Percentiles rank a stretch among this genome's conserved stretches.
Conservation (phyloP, 1,140 invertebrate species). For the Drosophila lacertosa region DNA sequence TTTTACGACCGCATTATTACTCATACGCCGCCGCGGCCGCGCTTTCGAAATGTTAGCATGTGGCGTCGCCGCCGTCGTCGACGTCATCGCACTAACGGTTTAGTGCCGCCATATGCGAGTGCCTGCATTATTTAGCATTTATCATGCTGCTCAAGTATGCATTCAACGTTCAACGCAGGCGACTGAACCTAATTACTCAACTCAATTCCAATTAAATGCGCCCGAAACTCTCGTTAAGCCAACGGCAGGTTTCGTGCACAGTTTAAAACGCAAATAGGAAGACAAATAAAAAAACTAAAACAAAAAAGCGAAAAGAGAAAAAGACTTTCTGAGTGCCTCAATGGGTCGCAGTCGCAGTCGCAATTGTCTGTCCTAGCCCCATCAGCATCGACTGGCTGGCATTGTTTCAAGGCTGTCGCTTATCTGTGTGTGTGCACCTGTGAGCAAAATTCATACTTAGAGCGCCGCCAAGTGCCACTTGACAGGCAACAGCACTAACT, state of each 20-base stretch:
- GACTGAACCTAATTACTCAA: slow-evolving; percentile 50
- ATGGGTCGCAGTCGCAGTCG: slow-evolving; percentile 24
- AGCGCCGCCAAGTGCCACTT: slow-evolving; percentile 63
- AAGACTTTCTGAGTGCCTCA: slow-evolving; percentile 36
- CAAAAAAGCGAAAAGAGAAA: slow-evolving; percentile 10
- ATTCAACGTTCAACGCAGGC: slow-evolving; percentile 7
- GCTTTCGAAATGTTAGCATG: slow-evolving; percentile 59
- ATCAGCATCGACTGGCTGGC: slow-evolving; percentile 18
- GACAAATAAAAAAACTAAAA: slow-evolving; percentile 2
- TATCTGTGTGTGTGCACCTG: slow-evolving; percentile 41
- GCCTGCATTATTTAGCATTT: slow-evolving; percentile 55
- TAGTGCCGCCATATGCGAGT: slow-evolving; percentile 38
- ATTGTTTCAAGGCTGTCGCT: slow-evolving; percentile 66
- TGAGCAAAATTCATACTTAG: slow-evolving; percentile 49
- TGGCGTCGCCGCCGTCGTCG: slow-evolving; percentile 63
- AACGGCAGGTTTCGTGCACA: slow-evolving; percentile 2
- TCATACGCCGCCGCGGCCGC: slow-evolving; percentile 59
- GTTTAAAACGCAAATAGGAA: not conserved
- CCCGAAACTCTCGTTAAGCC: slow-evolving; percentile 9
- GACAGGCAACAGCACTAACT: slow-evolving; percentile 39
- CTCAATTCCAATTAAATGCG: slow-evolving; percentile 43
- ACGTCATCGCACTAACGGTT: slow-evolving; percentile 35
- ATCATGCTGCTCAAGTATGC: slow-evolving; percentile 21
- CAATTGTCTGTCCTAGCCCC: slow-evolving; percentile 12
- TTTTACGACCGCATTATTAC: slow-evolving; percentile 30